These are phyloP conservation scores for Micronycteris hirsuta DNA, from an alignment of 2,113 vertebrate genomes.

Conservation along the genomic window DNA sequence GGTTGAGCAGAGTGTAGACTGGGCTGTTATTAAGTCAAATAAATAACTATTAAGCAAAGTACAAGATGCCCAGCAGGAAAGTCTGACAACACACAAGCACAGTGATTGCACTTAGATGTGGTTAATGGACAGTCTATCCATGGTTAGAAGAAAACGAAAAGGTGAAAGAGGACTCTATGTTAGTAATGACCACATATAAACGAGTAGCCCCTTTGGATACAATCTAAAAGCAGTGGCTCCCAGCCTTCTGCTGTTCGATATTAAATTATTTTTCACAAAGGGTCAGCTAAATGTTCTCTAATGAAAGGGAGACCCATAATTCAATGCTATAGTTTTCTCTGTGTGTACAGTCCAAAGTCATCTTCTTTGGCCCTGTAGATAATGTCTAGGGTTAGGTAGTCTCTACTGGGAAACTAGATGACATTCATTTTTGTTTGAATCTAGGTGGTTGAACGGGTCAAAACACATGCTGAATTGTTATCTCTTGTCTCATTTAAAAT, in stretches of 20 bases:
- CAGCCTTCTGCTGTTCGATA: neutral
- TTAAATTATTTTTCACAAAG: neutral
- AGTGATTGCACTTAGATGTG: neutral
- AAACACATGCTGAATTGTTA: neutral
- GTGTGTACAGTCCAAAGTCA: neutral
- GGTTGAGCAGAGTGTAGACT: neutral
- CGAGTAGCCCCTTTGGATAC: neutral
- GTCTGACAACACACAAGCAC: neutral
- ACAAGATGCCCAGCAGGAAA: neutral
- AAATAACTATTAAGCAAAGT: neutral
- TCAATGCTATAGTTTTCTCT: neutral
- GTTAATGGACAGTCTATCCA: neutral
- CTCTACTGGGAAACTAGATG: neutral
- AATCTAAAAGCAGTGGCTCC: neutral
- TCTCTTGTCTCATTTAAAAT: neutral
- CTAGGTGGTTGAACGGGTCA: neutral
- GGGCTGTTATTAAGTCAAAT: neutral
- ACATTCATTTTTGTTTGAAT: slow-evolving; percentile 1
- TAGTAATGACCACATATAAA: neutral
- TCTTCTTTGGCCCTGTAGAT: neutral
- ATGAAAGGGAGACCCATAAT: slow-evolving; percentile 19
- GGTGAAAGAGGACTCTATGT: neutral
- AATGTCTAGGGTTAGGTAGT: neutral
- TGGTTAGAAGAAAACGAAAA: neutral
- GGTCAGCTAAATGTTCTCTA: neutral